Conservation (phyloP, 2,888 invertebrate genomes). For the Geotrupes spiniger region DNA sequence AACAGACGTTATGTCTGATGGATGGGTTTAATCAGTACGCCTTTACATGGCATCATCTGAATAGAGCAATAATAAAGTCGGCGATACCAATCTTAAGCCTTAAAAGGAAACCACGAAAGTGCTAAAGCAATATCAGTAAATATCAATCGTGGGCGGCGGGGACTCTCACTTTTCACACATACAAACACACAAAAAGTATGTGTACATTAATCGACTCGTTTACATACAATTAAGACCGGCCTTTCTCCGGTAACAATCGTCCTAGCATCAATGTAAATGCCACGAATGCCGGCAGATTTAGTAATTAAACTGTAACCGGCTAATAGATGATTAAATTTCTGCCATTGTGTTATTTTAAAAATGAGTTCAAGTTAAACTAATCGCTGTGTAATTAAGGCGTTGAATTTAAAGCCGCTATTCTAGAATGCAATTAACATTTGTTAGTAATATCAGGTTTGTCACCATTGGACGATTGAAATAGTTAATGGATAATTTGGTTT, state of each 20-base stretch:
- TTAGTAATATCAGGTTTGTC: no score
- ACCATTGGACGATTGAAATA: no score
- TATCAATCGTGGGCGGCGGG: conserved; percentile 10
- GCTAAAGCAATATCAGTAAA: not conserved
- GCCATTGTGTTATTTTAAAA: no score
- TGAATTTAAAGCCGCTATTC: no score
- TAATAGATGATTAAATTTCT: no score
- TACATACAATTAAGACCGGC: conserved; percentile 5
- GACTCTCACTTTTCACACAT: conserved; percentile 12
- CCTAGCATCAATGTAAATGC: no score
- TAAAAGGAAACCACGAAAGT: conserved; percentile 6
- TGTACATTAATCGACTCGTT: conserved; percentile 1
- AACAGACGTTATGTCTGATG: conserved; percentile 1
- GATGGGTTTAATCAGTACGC: conserved; percentile 3
- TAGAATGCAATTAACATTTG: no score
- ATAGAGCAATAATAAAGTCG: not conserved
- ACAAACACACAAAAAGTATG: not conserved
- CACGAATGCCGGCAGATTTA: no score
- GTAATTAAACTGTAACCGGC: no score
- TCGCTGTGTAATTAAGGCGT: no score
- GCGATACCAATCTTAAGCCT: conserved; percentile 1
- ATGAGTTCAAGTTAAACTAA: no score
- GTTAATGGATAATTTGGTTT: no score
- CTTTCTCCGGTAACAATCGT: conserved; percentile 15
- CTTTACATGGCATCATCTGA: not conserved